A percentile compares a stretch with the other conserved stretches of the same genome.
Conservation (phyloP, 1,140 invertebrate species). For the Calliopsis andreniformis region DNA sequence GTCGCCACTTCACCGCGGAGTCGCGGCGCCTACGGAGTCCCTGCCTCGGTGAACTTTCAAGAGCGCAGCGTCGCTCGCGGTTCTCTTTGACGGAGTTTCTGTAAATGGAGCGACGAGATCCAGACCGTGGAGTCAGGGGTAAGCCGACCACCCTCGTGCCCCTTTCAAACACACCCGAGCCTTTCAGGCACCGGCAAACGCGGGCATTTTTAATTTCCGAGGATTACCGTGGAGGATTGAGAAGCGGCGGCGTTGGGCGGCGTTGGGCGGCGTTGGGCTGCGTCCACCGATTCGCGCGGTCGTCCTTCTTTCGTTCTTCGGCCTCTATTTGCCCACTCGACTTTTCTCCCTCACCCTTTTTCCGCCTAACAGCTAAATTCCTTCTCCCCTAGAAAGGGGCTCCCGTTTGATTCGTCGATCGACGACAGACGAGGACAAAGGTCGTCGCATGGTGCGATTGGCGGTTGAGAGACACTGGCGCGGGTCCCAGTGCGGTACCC, state of each 20-base stretch:
- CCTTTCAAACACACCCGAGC: constrained; percentile 53
- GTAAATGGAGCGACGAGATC: constrained; percentile 77
- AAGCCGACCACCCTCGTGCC: background rate
- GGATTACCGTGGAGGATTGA: constrained; percentile 71
- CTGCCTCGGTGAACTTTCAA: constrained; percentile 71
- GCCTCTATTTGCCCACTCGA: constrained; percentile 57
- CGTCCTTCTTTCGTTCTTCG: constrained; percentile 14
- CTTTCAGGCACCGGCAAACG: constrained; percentile 61
- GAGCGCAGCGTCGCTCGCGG: constrained; percentile 76
- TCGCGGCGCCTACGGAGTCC: constrained; percentile 52
- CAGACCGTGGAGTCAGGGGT: constrained; percentile 22
- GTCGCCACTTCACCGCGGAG: constrained; percentile 44
- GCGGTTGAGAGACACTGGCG: constrained; percentile 52
- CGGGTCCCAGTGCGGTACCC: constrained; percentile 58
- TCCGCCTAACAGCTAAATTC: background rate
- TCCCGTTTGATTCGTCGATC: background rate
- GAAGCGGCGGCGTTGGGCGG: background rate
- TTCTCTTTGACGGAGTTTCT: constrained; percentile 82
- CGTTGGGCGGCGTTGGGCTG: too few relatives aligned
- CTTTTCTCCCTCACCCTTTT: constrained; percentile 3
- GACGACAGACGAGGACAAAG: background rate
- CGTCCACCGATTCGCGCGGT: background rate
- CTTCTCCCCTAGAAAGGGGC: background rate
- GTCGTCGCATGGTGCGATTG: background rate
- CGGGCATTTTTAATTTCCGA: constrained; percentile 80